Percentiles rank a stretch among this genome's conserved stretches.
Evolutionary conservation across 2,113 vertebrate species (phyloP).

Genomic region (Apteryx owenii): DNA sequence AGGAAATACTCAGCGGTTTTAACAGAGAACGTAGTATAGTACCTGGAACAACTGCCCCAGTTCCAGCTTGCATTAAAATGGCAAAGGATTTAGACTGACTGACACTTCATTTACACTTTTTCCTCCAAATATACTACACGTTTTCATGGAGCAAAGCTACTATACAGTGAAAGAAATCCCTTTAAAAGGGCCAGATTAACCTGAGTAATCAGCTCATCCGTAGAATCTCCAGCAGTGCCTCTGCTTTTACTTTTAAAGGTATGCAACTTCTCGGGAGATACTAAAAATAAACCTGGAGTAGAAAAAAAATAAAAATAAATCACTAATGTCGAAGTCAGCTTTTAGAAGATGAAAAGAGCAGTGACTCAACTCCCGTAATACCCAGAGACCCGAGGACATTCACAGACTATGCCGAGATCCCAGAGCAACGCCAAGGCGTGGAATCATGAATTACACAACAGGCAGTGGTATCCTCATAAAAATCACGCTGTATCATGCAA

Average conservation of each 20-base stretch:
- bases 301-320: not conserved
- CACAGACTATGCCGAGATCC: not conserved
- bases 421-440: not conserved
- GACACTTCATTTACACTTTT: not conserved
- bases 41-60: not conserved
- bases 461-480: not conserved
- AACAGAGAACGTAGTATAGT: not conserved
- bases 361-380: not conserved
- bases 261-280: not conserved
- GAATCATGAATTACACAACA: not conserved
- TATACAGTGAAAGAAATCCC: not conserved
- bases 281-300: not conserved
- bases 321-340: not conserved
- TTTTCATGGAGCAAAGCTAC: not conserved
- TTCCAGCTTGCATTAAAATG: not conserved
- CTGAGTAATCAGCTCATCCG: not conserved
- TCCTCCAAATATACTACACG: not conserved
- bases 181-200: not conserved
- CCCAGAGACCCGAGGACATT: not conserved
- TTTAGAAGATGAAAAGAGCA: not conserved
- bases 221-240: not conserved
- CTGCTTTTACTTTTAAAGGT: not conserved
- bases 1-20: not conserved
- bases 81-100: not conserved
- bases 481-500: not conserved